Evolutionary conservation across 2,888 invertebrate species (phyloP).

Genomic region (Mythimna lalbum): DNA sequence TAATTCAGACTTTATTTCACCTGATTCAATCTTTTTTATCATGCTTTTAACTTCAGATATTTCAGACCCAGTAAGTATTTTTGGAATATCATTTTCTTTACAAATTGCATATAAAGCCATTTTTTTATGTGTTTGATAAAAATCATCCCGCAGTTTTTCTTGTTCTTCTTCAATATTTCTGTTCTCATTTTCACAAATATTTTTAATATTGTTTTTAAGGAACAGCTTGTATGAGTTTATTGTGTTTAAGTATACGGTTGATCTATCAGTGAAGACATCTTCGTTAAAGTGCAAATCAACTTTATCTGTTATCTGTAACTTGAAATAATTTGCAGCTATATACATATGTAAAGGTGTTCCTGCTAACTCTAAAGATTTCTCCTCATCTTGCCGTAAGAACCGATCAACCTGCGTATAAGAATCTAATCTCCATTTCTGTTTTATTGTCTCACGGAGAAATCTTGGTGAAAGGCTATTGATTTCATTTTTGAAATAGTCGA

Average conservation of each 20-base stretch:
- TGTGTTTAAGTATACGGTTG: conserved; percentile 63
- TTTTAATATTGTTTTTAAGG: conserved; percentile 65
- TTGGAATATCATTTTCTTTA: conserved; percentile 65
- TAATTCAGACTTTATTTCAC: conserved; percentile 62
- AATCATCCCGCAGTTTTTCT: conserved; percentile 48
- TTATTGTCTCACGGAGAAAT: conserved; percentile 62
- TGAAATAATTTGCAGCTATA: conserved; percentile 69
- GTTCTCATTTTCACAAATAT: conserved; percentile 51
- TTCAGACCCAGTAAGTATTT: conserved; percentile 65
- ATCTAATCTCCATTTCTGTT: conserved; percentile 61
- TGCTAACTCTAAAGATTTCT: conserved; percentile 62
- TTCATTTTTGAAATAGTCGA: conserved; percentile 66
- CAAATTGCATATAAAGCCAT: conserved; percentile 69
- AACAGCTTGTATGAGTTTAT: conserved; percentile 64
- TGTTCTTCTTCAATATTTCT: conserved; percentile 45
- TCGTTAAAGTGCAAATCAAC: conserved; percentile 59
- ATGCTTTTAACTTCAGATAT: conserved; percentile 64
- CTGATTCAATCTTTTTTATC: conserved; percentile 64
- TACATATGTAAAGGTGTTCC: conserved; percentile 73
- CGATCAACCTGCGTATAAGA: conserved; percentile 61
- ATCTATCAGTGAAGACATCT: conserved; percentile 56
- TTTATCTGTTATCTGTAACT: conserved; percentile 64
- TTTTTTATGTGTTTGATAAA: conserved; percentile 67
- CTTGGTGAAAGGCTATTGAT: conserved; percentile 62
- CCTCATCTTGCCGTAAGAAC: conserved; percentile 61